These are phyloP conservation scores for Ptyas mucosa DNA, from an alignment of 2,113 vertebrate species.

Conservation along the genomic window DNA sequence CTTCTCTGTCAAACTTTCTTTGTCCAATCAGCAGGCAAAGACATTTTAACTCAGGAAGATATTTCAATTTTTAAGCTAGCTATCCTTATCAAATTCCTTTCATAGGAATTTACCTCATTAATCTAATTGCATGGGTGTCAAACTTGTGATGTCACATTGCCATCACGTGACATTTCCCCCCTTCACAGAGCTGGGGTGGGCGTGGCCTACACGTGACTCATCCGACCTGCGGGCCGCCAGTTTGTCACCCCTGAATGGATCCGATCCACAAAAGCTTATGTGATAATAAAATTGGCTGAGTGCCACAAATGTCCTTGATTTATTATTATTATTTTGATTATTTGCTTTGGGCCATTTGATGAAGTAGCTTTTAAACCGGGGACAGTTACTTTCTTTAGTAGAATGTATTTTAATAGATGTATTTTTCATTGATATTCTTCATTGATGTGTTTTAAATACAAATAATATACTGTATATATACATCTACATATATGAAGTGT, in stretches of 20 bases:
- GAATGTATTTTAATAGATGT: too few relatives aligned
- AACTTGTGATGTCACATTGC: too few relatives aligned
- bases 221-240: too few relatives aligned
- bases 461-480: too few relatives aligned
- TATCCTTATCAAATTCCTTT: neutral
- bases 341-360: neutral
- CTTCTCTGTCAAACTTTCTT: neutral
- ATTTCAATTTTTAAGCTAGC: neutral
- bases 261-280: neutral
- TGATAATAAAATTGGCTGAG: neutral
- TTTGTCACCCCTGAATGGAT: neutral
- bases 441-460: too few relatives aligned
- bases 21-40: neutral
- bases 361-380: neutral
- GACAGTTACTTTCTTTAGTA: neutral
- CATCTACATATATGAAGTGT: too few relatives aligned
- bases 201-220: too few relatives aligned
- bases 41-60: neutral
- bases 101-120: neutral
- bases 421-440: too few relatives aligned
- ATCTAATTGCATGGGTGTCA: neutral
- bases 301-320: neutral
- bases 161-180: too few relatives aligned
- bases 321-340: neutral
- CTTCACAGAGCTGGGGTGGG: too few relatives aligned